Evolutionary conservation across 30 jellyfish, hydroid and myxozoan genomes (phyloP), one percentile per base, ranked within the genome.

Genomic region (Chironex yamaguchii): DNA sequence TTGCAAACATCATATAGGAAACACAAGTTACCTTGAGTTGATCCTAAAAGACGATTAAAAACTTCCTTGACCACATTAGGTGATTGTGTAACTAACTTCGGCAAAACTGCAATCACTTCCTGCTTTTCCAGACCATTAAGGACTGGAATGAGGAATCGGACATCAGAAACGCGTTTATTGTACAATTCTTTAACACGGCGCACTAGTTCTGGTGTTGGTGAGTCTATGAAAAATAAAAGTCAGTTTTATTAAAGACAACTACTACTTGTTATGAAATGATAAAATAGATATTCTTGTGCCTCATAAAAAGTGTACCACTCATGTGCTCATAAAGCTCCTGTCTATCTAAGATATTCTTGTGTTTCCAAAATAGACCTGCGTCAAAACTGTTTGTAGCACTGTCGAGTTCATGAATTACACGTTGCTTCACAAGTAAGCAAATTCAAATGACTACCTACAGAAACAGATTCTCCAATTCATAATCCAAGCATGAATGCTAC

Each of bases 41-140:
- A 89, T 3, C 97, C 97, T 24, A 95, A 87, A 30, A 95, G 52
- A 2, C 99, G 92, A 49, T 95, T 95, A 89, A 95, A 95, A 20
- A 95, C 99, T 81, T 95, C 99, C 49, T 95, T 95, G 75, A 95
- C 99, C n/a, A 95, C 99, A 67, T 95, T 95, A 13, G 97, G 97
- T 2, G 99, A 86, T 70, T 95, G 99, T 4, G 97, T 54, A 84
- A 95, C 72, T 6, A 95, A 93, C 63, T 95, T 90, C 23, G 99
- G 99, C 29, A 95, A 68, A 54, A 87, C 97, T 4, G 93, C 90
- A 24, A 95, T 82, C 11, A 95, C 97, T 52, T 89, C 97, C 28
- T 89, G 91, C 77, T 95, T 95, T 21, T 77, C 90, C 20, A 95
- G 91, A 22, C 99, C 99, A 66, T 80, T 95, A 22, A 95, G 52